These are phyloP conservation scores for Pseudococcus viburni DNA, from an alignment of 2,888 invertebrate species.

Conservation along the genomic window DNA sequence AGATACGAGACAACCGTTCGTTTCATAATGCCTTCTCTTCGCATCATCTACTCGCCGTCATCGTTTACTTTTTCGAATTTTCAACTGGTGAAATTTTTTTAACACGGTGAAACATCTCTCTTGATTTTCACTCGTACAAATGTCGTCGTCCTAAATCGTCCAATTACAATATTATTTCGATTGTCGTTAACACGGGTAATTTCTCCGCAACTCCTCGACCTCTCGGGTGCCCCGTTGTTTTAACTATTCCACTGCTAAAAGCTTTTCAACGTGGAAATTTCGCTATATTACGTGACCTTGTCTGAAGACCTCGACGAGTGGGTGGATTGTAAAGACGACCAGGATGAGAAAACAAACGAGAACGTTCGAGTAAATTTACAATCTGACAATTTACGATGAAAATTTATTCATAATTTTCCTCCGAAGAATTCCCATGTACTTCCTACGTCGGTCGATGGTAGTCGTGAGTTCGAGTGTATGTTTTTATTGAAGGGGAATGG, in stretches of 20 bases:
- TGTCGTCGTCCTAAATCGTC: neutral
- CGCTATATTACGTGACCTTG: neutral
- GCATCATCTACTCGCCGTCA: neutral
- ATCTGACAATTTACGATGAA: neutral
- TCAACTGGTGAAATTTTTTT: neutral
- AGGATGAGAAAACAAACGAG: neutral
- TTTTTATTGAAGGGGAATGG: too few relatives aligned
- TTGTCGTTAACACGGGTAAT: neutral
- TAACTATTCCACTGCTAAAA: neutral
- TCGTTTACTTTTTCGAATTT: neutral
- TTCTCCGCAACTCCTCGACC: neutral
- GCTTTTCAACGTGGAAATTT: slow-evolving; percentile 12
- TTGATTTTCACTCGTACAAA: neutral
- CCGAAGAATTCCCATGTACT: neutral
- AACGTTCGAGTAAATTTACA: neutral
- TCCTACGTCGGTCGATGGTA: neutral
- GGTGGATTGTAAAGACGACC: neutral
- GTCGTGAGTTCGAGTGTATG: too few relatives aligned
- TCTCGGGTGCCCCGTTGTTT: neutral
- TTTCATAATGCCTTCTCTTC: slow-evolving; percentile 6
- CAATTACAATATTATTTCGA: slow-evolving; percentile 20
- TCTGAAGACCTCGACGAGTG: neutral
- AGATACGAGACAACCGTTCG: slow-evolving; percentile 1
- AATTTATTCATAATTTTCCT: neutral
- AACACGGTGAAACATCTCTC: neutral